Percentiles rank a stretch among this genome's conserved stretches.
Evolutionary conservation across 2,113 vertebrate genomes (phyloP).

Genomic region (Oriolus oriolus): DNA sequence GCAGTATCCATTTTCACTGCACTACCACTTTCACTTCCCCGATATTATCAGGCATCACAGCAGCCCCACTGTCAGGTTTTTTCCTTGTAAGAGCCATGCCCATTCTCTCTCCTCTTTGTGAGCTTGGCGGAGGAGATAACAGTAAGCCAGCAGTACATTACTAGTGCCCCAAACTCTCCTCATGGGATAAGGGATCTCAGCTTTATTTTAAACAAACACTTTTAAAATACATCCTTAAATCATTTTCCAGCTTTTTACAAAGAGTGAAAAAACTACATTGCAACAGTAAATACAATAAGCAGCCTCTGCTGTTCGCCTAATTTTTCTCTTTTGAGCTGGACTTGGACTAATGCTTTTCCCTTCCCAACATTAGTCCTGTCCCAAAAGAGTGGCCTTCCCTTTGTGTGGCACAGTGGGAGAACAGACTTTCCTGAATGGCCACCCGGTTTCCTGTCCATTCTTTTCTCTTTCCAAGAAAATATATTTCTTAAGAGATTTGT

Average conservation of each 20-base stretch:
- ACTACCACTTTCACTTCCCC: constrained; percentile 56
- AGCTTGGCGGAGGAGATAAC: neutral
- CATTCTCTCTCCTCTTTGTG: constrained; percentile 27
- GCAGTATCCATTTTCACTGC: constrained; percentile 63
- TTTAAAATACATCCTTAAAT: neutral
- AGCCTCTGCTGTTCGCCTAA: neutral
- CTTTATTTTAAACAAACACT: neutral
- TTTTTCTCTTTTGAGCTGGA: neutral
- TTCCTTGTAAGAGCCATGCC: constrained; percentile 31
- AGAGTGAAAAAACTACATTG: neutral
- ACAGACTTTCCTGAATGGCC: neutral
- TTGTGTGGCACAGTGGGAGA: neutral
- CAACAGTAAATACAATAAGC: neutral
- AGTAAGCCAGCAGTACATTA: neutral
- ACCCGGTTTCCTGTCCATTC: neutral
- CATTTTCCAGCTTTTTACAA: neutral
- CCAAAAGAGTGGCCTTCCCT: neutral
- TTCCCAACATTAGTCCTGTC: neutral
- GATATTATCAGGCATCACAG: constrained; percentile 54
- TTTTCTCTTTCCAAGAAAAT: neutral
- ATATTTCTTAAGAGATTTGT: neutral
- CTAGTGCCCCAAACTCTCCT: neutral
- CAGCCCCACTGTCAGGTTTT: constrained; percentile 44
- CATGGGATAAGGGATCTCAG: neutral
- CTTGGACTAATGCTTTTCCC: neutral